Evolutionary conservation across 2,888 invertebrate species (phyloP).

Genomic region (Piscicola geometra): DNA sequence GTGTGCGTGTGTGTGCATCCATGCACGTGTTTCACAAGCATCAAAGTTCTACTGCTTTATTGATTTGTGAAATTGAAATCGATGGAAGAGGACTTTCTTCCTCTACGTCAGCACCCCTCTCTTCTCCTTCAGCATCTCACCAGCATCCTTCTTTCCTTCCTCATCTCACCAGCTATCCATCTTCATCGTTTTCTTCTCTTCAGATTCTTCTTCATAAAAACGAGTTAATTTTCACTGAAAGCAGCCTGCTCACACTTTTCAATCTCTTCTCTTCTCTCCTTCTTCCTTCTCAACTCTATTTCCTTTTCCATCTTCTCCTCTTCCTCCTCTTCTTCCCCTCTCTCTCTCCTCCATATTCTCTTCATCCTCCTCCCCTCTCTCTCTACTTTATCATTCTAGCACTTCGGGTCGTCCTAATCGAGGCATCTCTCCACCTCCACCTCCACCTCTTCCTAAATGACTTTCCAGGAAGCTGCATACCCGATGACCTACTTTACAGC

Average conservation of each 20-base stretch:
- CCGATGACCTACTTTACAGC: not conserved
- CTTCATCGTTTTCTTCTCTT: not conserved
- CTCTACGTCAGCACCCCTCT: not conserved
- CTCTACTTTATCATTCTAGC: not conserved
- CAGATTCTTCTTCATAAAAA: not conserved
- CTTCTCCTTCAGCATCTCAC: not conserved
- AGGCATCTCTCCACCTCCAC: not conserved
- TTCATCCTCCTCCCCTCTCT: no score
- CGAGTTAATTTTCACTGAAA: no score
- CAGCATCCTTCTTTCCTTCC: not conserved
- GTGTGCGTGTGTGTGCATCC: not conserved
- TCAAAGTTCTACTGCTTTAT: slow-evolving; percentile 6
- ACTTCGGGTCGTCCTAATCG: not conserved
- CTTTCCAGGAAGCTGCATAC: not conserved
- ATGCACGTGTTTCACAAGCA: not conserved
- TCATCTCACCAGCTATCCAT: no score
- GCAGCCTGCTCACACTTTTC: no score
- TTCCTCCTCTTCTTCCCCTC: no score
- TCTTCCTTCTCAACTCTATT: no score
- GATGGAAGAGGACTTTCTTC: not conserved
- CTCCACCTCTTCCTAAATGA: not conserved
- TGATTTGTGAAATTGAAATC: slow-evolving; percentile 13
- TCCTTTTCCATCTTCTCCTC: no score
- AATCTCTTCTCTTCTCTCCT: not conserved
- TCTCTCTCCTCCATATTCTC: no score